Percentiles rank a stretch among this genome's conserved stretches.
These are phyloP conservation scores for Chymomyza amoena DNA, from an alignment of 2,888 invertebrate species.

Conservation along the genomic window DNA sequence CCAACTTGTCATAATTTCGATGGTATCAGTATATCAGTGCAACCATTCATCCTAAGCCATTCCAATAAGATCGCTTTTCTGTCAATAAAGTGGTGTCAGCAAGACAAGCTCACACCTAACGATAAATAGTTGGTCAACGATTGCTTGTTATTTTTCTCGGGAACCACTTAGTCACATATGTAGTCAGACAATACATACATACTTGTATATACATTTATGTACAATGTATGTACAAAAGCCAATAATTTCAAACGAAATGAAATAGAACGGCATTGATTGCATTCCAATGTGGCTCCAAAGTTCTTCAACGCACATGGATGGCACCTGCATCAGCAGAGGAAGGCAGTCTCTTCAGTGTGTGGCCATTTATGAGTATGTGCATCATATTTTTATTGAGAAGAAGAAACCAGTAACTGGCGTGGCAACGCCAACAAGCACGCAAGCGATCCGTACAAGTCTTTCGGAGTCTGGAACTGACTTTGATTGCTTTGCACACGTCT, in stretches of 20 bases:
- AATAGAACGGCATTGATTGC: slow-evolving; percentile 75
- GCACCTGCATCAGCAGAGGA: slow-evolving; percentile 54
- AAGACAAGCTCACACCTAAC: slow-evolving; percentile 1
- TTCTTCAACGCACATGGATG: slow-evolving; percentile 56
- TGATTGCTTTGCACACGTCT: slow-evolving; percentile 58
- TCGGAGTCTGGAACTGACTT: slow-evolving; percentile 31
- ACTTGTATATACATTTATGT: background rate
- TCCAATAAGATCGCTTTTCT: slow-evolving; percentile 62
- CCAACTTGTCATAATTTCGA: background rate
- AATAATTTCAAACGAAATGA: slow-evolving; percentile 65
- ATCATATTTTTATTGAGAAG: slow-evolving; percentile 3
- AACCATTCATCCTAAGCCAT: slow-evolving; percentile 37
- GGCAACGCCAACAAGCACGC: slow-evolving; percentile 69
- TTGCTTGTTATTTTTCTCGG: slow-evolving; percentile 39
- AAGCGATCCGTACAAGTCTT: slow-evolving; percentile 25
- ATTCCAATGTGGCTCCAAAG: slow-evolving; percentile 76
- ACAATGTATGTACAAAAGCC: slow-evolving; percentile 55
- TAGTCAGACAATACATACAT: background rate
- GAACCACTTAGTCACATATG: no score
- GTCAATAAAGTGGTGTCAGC: slow-evolving; percentile 54
- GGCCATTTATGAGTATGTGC: slow-evolving; percentile 5
- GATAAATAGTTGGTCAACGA: slow-evolving; percentile 12
- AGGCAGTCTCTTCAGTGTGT: slow-evolving; percentile 32
- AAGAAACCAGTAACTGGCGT: slow-evolving; percentile 32
- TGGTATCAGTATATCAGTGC: background rate